phyloP scores from a whole-genome alignment of 2,888 invertebrate species.

The Frankliniella fusca region DNA sequence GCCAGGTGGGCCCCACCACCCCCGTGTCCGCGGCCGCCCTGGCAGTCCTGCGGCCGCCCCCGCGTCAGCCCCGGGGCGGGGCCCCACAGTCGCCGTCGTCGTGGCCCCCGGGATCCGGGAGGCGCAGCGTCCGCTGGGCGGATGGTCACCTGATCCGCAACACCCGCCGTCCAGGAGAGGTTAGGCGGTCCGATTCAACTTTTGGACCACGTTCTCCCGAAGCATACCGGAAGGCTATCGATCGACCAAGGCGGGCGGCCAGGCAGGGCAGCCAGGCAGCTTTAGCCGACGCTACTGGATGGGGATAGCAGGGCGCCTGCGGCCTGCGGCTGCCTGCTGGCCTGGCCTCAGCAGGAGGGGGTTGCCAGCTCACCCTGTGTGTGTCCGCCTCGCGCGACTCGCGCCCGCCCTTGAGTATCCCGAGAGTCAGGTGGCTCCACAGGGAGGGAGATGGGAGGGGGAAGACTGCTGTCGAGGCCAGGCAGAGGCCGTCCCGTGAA shows the following conservation, averaged over 20 bases:
- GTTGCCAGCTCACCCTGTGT: too few relatives aligned
- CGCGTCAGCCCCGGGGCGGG: not conserved
- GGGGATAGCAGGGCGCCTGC: not conserved
- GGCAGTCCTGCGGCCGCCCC: not conserved
- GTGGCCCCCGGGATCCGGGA: too few relatives aligned
- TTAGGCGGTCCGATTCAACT: not conserved
- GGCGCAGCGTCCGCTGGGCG: too few relatives aligned
- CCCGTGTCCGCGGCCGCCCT: not conserved
- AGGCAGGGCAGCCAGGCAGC: not conserved
- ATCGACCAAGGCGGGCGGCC: not conserved
- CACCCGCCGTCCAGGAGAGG: too few relatives aligned
- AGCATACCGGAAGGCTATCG: not conserved
- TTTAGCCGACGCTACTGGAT: not conserved
- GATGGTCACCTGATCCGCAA: too few relatives aligned
- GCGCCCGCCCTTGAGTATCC: too few relatives aligned
- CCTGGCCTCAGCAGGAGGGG: too few relatives aligned
- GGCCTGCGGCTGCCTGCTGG: not conserved
- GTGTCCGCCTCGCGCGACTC: too few relatives aligned
- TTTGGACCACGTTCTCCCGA: not conserved
- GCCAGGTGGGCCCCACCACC: not conserved
- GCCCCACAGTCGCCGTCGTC: too few relatives aligned
- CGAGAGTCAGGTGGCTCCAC: not conserved
- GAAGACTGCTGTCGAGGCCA: not conserved
- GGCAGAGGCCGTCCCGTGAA: not conserved
- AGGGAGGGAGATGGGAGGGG: not conserved